Percentiles rank a stretch among this genome's conserved stretches.
Conservation (phyloP, 2,888 invertebrate species). For the Xanthia icteritia region DNA sequence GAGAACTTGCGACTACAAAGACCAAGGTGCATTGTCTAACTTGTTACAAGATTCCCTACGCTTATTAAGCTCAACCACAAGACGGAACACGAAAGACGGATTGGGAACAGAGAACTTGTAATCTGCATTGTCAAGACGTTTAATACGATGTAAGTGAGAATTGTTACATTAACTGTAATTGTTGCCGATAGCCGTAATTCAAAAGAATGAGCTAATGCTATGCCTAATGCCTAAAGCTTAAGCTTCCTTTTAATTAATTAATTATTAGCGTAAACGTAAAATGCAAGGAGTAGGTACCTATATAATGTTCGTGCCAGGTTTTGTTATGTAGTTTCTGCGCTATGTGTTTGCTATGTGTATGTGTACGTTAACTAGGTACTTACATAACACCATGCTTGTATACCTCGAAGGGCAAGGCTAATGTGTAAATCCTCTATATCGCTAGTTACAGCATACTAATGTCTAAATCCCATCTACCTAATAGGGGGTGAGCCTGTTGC, state of each 20-base stretch:
- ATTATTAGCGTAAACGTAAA: background rate
- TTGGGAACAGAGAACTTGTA: background rate
- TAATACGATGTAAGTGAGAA: background rate
- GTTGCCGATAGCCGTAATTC: background rate
- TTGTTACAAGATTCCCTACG: background rate
- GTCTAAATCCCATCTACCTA: background rate
- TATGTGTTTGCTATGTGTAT: no score
- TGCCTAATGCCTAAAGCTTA: no score
- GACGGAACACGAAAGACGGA: background rate
- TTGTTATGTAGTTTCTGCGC: no score
- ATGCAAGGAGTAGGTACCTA: no score
- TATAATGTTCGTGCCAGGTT: no score
- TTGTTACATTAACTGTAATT: background rate
- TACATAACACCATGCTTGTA: background rate
- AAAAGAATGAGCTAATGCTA: background rate
- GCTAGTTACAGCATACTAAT: background rate
- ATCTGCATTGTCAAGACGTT: slow-evolving; percentile 1
- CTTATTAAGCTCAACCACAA: background rate
- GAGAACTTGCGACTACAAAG: background rate
- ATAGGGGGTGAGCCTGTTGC: background rate
- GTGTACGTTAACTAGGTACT: no score
- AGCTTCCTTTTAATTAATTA: background rate
- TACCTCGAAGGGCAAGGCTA: no score
- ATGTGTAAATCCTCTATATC: background rate
- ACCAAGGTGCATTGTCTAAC: background rate